Evolutionary conservation across 2,797 vertebrate genomes (phyloP).

Genomic region (Pangasius krempfi): DNA sequence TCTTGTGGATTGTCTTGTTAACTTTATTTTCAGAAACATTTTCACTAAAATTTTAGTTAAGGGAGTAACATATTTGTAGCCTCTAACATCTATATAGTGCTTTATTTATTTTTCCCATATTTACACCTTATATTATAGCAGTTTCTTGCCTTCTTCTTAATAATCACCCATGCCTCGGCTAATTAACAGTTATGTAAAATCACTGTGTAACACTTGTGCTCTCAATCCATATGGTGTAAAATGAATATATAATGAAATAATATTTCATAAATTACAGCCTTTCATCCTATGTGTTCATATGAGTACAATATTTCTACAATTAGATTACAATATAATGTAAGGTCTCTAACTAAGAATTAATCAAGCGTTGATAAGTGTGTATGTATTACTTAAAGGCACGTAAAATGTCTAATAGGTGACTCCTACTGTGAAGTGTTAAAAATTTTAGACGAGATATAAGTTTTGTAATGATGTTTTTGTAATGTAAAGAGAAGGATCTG

Average conservation of each 20-base stretch:
- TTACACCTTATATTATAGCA: not conserved
- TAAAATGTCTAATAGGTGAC: not conserved
- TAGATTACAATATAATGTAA: not conserved
- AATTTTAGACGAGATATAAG: too few species aligned
- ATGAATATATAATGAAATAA: not conserved
- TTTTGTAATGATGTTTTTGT: not conserved
- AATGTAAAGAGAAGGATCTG: not conserved
- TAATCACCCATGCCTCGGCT: not conserved
- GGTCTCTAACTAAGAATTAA: not conserved
- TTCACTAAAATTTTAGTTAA: not conserved
- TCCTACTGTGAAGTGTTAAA: not conserved
- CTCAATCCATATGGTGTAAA: not conserved
- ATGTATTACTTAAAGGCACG: not conserved
- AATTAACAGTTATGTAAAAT: not conserved
- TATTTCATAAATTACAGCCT: not conserved
- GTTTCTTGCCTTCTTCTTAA: not conserved
- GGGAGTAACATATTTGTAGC: not conserved
- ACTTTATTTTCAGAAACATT: not conserved
- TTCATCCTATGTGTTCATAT: not conserved
- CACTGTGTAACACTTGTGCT: not conserved
- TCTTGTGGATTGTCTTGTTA: not conserved
- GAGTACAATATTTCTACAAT: too few species aligned
- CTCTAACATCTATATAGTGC: not conserved
- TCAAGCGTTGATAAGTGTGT: not conserved
- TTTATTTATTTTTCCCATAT: not conserved